Evolutionary conservation across 1,140 invertebrate genomes (phyloP).

Genomic region (Atta texana): DNA sequence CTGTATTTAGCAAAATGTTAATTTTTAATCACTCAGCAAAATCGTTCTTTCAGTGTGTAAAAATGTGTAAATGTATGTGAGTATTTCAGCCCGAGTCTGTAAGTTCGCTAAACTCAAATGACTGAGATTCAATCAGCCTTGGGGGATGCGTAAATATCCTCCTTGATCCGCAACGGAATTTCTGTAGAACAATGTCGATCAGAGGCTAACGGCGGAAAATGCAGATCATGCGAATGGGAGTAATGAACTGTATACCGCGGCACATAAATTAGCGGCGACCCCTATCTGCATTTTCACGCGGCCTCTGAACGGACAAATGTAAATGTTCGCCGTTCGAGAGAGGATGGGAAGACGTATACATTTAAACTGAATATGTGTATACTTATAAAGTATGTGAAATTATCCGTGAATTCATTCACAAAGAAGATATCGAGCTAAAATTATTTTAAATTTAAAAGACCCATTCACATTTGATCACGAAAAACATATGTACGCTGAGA

Average conservation of each 20-base stretch:
- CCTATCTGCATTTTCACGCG: neutral
- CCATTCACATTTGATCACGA: neutral
- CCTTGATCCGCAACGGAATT: constrained; percentile 29
- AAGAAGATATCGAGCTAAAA: neutral
- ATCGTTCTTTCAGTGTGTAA: neutral
- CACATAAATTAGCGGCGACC: constrained; percentile 8
- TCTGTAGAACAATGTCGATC: neutral
- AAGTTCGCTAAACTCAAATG: neutral
- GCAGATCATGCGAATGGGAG: constrained; percentile 46
- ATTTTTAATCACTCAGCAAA: too few relatives aligned
- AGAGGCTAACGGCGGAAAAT: constrained; percentile 45
- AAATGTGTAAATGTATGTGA: neutral
- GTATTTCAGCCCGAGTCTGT: neutral
- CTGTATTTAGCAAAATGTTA: too few relatives aligned
- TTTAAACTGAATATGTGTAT: neutral
- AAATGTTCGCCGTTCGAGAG: neutral
- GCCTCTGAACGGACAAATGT: neutral
- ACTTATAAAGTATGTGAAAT: neutral
- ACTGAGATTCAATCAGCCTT: neutral
- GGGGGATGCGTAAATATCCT: neutral
- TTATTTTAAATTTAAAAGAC: neutral
- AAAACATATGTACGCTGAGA: neutral
- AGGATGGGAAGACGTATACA: neutral
- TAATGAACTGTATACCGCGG: constrained; percentile 20
- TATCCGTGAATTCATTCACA: neutral